Conservation (phyloP, 2,888 invertebrate species). For the Leptinotarsa rubiginosa region DNA sequence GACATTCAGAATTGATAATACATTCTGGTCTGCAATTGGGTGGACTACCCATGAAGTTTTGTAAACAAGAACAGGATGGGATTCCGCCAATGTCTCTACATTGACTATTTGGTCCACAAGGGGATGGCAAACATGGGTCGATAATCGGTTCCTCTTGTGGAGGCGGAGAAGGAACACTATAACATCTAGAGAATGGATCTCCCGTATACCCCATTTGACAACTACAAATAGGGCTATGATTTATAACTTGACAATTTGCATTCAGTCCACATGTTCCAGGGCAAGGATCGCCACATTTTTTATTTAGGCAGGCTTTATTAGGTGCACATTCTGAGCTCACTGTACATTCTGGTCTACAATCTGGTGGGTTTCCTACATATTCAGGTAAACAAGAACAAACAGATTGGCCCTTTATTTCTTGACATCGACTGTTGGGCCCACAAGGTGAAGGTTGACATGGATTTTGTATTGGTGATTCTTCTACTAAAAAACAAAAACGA, state of each 20-base stretch:
- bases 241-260: constrained; percentile 67
- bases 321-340: constrained; percentile 82
- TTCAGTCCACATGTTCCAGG: constrained; percentile 74
- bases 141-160: constrained; percentile 36
- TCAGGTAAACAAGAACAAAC: constrained; percentile 67
- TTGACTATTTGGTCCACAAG: constrained; percentile 83
- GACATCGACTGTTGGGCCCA: constrained; percentile 80
- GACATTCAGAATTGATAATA: constrained; percentile 80
- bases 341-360: constrained; percentile 83
- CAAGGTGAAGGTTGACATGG: constrained; percentile 80
- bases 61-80: constrained; percentile 80
- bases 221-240: constrained; percentile 75
- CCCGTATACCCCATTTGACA: constrained; percentile 74
- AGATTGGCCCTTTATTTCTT: constrained; percentile 68
- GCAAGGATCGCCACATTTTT: constrained; percentile 81
- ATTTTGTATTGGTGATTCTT: constrained; percentile 62
- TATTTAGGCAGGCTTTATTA: constrained; percentile 77
- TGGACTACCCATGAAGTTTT: constrained; percentile 79
- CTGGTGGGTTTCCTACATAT: constrained; percentile 71
- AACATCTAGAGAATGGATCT: constrained; percentile 76
- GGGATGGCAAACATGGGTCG: constrained; percentile 82
- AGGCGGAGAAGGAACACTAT: constrained; percentile 57
- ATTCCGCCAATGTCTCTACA: constrained; percentile 77
- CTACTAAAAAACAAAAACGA: constrained; percentile 28
- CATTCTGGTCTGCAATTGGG: constrained; percentile 86